Conservation (phyloP, 2,113 vertebrate species). For the Syngnathoides biaculeatus region DNA sequence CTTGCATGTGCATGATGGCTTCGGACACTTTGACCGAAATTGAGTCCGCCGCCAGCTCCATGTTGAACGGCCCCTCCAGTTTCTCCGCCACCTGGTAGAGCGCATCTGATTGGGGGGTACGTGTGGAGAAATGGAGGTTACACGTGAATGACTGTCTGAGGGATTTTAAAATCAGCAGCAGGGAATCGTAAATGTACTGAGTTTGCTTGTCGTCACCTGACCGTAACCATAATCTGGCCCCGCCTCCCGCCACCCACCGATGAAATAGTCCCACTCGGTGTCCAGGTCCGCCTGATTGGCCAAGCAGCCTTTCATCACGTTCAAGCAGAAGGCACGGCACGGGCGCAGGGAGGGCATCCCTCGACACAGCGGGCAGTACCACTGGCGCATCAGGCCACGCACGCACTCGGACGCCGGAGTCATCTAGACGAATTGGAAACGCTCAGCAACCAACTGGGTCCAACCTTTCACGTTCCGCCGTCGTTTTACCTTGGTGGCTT, state of each 20-base stretch:
- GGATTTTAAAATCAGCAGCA: not conserved
- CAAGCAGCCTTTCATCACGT: slow-evolving; percentile 86
- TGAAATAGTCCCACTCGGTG: slow-evolving; percentile 82
- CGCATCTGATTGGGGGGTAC: slow-evolving; percentile 66
- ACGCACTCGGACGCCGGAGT: slow-evolving; percentile 75
- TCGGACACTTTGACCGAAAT: slow-evolving; percentile 85
- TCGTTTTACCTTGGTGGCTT: slow-evolving; percentile 81
- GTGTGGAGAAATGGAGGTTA: not conserved
- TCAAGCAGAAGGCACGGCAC: slow-evolving; percentile 84
- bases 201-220: not conserved
- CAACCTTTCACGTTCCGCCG: not conserved
- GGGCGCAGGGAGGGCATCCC: slow-evolving; percentile 76
- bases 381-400: slow-evolving; percentile 82
- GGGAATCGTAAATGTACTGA: not conserved
- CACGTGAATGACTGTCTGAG: not conserved
- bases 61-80: slow-evolving; percentile 82
- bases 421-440: slow-evolving; percentile 60
- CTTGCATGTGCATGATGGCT: slow-evolving; percentile 85
- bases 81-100: slow-evolving; percentile 81
- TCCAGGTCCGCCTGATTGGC: slow-evolving; percentile 81
- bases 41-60: slow-evolving; percentile 81
- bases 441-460: not conserved
- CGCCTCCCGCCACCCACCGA: slow-evolving; percentile 70
- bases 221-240: not conserved
- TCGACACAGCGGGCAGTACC: slow-evolving; percentile 82